Conservation (phyloP, 53 echinoderm and acorn worm genomes). For the Luidia sarsii region DNA sequence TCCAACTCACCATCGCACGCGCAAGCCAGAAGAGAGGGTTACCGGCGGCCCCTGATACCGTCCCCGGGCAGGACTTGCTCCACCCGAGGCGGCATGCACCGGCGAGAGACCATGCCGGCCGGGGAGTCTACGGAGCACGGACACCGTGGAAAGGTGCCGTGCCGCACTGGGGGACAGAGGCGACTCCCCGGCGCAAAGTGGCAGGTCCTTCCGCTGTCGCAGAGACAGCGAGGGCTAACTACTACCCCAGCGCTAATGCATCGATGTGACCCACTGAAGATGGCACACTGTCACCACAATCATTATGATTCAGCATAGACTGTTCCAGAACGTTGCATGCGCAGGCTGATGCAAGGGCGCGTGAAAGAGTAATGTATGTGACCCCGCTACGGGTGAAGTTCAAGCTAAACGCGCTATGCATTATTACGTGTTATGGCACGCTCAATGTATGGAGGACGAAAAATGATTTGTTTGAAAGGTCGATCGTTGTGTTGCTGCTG, state of each 20-base stretch:
- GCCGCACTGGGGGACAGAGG: constrained; percentile 51
- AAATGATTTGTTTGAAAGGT: too few relatives aligned
- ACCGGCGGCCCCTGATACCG: constrained; percentile 1
- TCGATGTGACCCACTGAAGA: constrained; percentile 37
- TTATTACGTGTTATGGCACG: too few relatives aligned
- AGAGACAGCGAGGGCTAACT: constrained; percentile 46
- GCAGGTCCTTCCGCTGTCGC: constrained; percentile 46
- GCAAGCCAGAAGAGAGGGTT: not conserved
- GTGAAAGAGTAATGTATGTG: too few relatives aligned
- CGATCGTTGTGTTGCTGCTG: too few relatives aligned
- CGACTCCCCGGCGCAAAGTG: not conserved
- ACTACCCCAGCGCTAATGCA: constrained; percentile 11
- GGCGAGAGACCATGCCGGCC: constrained; percentile 43
- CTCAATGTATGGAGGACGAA: too few relatives aligned
- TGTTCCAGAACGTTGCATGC: too few relatives aligned
- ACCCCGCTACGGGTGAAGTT: too few relatives aligned
- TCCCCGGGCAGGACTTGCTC: not conserved
- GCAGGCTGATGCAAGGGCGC: too few relatives aligned
- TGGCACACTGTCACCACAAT: too few relatives aligned
- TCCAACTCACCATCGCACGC: too few relatives aligned
- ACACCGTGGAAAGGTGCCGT: constrained; percentile 12
- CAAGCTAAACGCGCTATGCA: too few relatives aligned
- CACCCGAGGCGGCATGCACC: not conserved
- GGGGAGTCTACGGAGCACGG: constrained; percentile 12
- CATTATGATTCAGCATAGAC: too few relatives aligned